Base-by-base conservation (phyloP, 2,888 invertebrate genomes). In the Eurytoma californica region DNA sequence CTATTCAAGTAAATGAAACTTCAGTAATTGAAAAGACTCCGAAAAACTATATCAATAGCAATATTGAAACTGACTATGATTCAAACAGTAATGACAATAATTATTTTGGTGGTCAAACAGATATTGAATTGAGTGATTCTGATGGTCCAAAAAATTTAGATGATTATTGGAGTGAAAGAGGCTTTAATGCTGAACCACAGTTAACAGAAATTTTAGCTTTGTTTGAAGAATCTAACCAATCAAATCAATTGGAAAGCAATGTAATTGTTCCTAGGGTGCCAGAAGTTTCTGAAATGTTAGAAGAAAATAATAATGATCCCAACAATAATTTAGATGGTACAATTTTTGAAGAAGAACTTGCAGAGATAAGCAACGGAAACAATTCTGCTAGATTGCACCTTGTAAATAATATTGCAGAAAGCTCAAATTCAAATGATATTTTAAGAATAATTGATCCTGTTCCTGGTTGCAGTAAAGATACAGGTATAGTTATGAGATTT, bases 281-380 rank as follows among this genome's bases (percentile, higher is more conserved):
- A 12, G 63, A 63, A 18, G 47, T 58, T 55, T 28, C 73, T n/a
- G 84, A 86, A 55, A 82, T 84, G 2, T 72, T 85, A 0, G 86
- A 87, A 79, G 86, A 85, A 63, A 88, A 87, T 67, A 87, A 88
- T 63, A 87, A 87, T 60, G 87, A 87, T 79, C 85, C 86, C 0
- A 87, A 87, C 67, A 87, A 86, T 74, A 87, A 87, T 70, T 82
- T 85, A 65, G 84, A 84, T 70, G 39, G 80, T 69, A 76, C 80
- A 63, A 77, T 82, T 16, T 55, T 63, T 24, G 57, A 80, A 39
- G 30, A 80, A 30, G 66, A 77, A 63, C 47, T 61, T 0, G 20
- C 28, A 4, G 60, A 77, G 3, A 5, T 16, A 18, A 49, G 73
- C 12, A 14, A 66, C 14, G 3, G 14, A 20, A 49, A 78, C 24